Evolutionary conservation across 2,888 invertebrate genomes (phyloP), one percentile per base, ranked within the genome.

Genomic region (Lepetodrilus schrolli): DNA sequence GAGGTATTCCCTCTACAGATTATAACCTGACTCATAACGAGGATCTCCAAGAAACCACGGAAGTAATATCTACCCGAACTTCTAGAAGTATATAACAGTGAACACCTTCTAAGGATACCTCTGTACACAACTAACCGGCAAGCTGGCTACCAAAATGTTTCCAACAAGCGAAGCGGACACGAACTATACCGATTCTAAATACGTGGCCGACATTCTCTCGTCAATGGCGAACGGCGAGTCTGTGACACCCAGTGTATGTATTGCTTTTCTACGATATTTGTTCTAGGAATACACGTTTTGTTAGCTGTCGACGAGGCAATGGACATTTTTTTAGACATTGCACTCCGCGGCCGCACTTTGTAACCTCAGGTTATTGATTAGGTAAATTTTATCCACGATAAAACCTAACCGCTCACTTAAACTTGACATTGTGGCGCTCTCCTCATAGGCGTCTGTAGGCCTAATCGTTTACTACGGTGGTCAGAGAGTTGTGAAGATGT

Each of bases 161-260:
- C 70, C 78, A 50, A 38, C 70, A 48, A 72, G 69, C 5, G 51
- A 58, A 30, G 65, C 58, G 20, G 72, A 75, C 43, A 78, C 78
- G 23, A 81, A 74, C 49, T 79, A 79, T 76, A 83, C 83, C 69
- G 87, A 87, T 70, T 86, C 88, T 17, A 88, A 87, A 80, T 88
- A 86, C 80, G 90, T 90, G 81, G 89, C 90, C n/a, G 88, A 86
- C 80, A 90, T 90, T 69, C 78, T 90, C 66, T 88, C 90, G 30
- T 87, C 86, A 65, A 89, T 90, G 90, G 88, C 90, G 3, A 88
- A 85, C 75, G 88, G 86, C 70, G 87, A 86, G 73, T 65, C 76
- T 1, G 74, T 74, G 26, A 74, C 70, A 26, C 66, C 76, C 0
- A 65, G 47, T 38, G 70, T 70, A 70, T 10, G 70, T 70, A 49